Base-by-base conservation (phyloP, 2,797 vertebrate species). In the Benthosema pterotum region DNA sequence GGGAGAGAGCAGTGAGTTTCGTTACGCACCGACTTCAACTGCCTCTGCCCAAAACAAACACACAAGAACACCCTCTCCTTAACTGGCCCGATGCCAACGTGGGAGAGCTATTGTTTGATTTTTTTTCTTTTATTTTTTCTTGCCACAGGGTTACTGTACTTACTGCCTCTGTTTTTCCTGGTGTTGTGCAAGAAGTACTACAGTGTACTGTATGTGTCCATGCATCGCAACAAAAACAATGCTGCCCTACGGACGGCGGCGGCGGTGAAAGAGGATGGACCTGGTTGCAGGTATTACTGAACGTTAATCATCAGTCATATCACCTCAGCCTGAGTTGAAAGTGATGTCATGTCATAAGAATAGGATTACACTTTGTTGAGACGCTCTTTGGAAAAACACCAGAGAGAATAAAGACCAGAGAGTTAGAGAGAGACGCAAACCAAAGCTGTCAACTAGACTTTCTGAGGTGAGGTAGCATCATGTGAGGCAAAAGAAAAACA, bases 1-100 rank as follows among this genome's bases (percentile, higher is more conserved):
- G 43, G 32, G 69, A 84, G 79, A 86, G 80, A 82, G 87, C 51
- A 42, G n/a, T n/a, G n/a, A 80, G 79, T 89, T 84, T 87, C 80
- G 75, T 75, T 83, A 74, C 50, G 63, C 79, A 63, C n/a, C n/a
- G n/a, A n/a, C 5, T 63, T 74, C 59, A 22, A 53, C 56, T 19
- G 54, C 11, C 64, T 50, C 61, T n/a, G 45, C 53, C 50, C 25
- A 69, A 52, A 19, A 8, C 72, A 77, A 77, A 77, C 64, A 59
- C 60, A n/a, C n/a, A n/a, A n/a, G n/a, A 60, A 4, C 42, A 4
- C 64, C 48, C 64, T 75, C 70, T 75, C 84, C 77, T 75, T 77
- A 6, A 57, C 81, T 85, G 84, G 83, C 79, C 50, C 15, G 18
- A 1, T 8, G 76, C 82, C 88, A 78, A 52, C 17, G 16, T 58